Evolutionary conservation across 1,140 invertebrate species (phyloP).

Genomic region (Diplogasteroides magnus): DNA sequence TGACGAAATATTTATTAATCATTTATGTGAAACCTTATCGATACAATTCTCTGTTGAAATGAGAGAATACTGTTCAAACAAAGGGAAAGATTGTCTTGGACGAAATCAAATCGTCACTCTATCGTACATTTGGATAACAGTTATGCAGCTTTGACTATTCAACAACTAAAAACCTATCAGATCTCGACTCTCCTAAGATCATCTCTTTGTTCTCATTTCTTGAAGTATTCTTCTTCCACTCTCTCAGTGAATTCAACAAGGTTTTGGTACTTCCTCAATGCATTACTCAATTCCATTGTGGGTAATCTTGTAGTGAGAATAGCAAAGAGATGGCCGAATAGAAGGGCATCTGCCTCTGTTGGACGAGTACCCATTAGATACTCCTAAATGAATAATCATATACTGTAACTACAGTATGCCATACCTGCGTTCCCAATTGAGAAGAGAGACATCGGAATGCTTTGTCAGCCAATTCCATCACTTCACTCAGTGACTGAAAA

Average conservation of each 20-base stretch:
- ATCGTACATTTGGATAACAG: too few relatives aligned
- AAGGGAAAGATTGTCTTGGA: too few relatives aligned
- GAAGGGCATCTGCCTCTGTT: slow-evolving; percentile 87
- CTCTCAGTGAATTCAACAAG: slow-evolving; percentile 70
- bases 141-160: too few relatives aligned
- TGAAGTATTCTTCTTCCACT: slow-evolving; percentile 74
- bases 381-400: slow-evolving; percentile 55
- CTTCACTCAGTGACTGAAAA: slow-evolving; percentile 23
- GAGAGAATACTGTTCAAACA: too few relatives aligned
- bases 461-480: slow-evolving; percentile 26
- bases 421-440: slow-evolving; percentile 41
- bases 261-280: slow-evolving; percentile 68
- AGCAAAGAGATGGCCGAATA: slow-evolving; percentile 91
- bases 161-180: too few relatives aligned
- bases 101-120: too few relatives aligned
- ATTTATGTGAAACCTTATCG: too few relatives aligned
- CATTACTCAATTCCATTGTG: slow-evolving; percentile 68
- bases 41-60: too few relatives aligned
- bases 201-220: slow-evolving; percentile 38
- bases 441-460: slow-evolving; percentile 42
- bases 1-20: too few relatives aligned
- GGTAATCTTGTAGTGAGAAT: slow-evolving; percentile 79
- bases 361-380: slow-evolving; percentile 54
- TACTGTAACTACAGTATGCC: slow-evolving; percentile 18
- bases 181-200: too few relatives aligned